These are phyloP conservation scores for Sebastiscus albofasciatus DNA, from an alignment of 2,797 vertebrate species.

Conservation along the genomic window DNA sequence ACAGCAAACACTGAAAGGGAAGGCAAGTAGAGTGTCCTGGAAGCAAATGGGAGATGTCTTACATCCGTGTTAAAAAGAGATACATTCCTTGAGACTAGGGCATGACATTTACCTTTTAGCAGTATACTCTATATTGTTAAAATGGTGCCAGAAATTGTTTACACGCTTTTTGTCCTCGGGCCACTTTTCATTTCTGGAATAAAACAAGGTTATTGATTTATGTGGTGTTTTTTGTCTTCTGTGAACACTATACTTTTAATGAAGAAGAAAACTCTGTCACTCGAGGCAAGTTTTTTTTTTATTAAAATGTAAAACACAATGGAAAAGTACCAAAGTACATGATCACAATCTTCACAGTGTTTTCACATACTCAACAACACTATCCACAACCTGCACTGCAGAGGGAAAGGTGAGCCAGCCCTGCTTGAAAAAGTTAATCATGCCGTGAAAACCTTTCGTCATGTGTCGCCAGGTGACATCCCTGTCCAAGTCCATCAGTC, in stretches of 20 bases:
- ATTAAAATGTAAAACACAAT: conserved; percentile 42
- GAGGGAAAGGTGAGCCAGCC: conserved; percentile 68
- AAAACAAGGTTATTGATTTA: conserved; percentile 28
- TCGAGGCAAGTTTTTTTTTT: conserved; percentile 35
- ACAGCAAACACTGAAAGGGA: conserved; percentile 76
- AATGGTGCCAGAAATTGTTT: conserved; percentile 28
- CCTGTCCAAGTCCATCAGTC: conserved; percentile 82
- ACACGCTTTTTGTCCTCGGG: conserved; percentile 2
- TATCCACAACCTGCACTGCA: conserved; percentile 68
- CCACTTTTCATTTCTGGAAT: conserved; percentile 24
- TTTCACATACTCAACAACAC: conserved; percentile 79
- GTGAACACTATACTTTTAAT: conserved; percentile 35
- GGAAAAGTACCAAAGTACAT: not conserved
- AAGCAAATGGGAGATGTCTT: conserved; percentile 32
- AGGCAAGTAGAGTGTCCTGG: conserved; percentile 37
- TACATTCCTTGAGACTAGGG: conserved; percentile 12
- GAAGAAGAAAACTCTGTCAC: conserved; percentile 23
- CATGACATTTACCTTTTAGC: conserved; percentile 44
- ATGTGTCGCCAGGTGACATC: conserved; percentile 86
- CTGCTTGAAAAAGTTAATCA: conserved; percentile 66
- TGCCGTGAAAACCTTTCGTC: conserved; percentile 86
- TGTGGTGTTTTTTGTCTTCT: not conserved
- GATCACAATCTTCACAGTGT: conserved; percentile 51
- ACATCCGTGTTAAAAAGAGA: conserved; percentile 47
- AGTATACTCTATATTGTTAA: conserved; percentile 2